Percentiles rank a stretch among this genome's conserved stretches.
These are phyloP conservation scores for Eospalax fontanierii DNA, from an alignment of 2,797 vertebrate genomes.

Conservation along the genomic window DNA sequence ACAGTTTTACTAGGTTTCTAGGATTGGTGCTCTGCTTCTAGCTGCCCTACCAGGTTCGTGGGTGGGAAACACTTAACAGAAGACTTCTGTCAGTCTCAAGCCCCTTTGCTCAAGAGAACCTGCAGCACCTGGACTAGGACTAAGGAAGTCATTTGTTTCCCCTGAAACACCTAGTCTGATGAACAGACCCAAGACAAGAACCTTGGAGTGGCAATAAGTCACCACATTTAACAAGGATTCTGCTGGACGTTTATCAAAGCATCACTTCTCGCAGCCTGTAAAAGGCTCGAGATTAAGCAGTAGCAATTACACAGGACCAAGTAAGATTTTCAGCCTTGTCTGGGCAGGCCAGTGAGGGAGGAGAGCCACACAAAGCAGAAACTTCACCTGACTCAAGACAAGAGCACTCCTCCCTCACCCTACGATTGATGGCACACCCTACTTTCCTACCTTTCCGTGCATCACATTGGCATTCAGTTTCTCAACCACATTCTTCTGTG, in stretches of 20 bases:
- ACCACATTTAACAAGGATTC: constrained; percentile 12
- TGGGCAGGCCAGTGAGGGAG: neutral
- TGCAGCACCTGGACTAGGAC: neutral
- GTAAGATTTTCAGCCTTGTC: neutral
- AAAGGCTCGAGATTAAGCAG: neutral
- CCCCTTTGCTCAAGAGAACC: neutral
- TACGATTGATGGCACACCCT: fast-evolving
- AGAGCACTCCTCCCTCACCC: neutral
- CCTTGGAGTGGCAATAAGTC: neutral
- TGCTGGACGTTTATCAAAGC: neutral
- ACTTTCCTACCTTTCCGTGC: constrained; percentile 95
- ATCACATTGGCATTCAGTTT: constrained; percentile 97
- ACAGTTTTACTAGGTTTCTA: neutral
- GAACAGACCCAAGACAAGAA: neutral
- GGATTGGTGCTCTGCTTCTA: neutral
- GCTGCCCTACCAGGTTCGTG: neutral
- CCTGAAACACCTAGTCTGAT: neutral
- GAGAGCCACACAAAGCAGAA: neutral
- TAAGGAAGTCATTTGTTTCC: neutral
- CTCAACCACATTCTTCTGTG: constrained; percentile 98
- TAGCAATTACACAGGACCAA: neutral
- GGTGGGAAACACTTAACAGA: neutral
- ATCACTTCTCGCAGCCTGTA: neutral
- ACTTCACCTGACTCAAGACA: neutral
- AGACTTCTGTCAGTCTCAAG: neutral